These are phyloP conservation scores for Emydoidea blandingii DNA, from an alignment of 2,797 vertebrate genomes.

Conservation along the genomic window DNA sequence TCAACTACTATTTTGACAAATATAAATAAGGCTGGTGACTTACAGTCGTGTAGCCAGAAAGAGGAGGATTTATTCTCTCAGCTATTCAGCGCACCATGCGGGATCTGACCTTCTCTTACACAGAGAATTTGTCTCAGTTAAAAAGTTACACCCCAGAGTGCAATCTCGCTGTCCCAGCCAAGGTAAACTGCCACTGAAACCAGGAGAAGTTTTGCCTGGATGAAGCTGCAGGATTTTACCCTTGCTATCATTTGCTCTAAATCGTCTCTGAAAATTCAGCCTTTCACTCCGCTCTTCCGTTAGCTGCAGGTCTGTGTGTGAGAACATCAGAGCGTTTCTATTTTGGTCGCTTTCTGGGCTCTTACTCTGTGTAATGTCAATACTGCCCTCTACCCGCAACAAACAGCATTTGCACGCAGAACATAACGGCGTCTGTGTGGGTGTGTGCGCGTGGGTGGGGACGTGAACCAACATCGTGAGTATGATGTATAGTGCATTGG, in stretches of 20 bases:
- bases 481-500: too few species aligned
- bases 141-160: not conserved
- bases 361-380: not conserved
- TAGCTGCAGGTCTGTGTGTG: too few species aligned
- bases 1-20: not conserved
- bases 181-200: not conserved
- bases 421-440: too few species aligned
- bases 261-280: not conserved
- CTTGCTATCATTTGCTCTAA: not conserved
- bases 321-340: not conserved
- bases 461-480: too few species aligned
- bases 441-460: too few species aligned
- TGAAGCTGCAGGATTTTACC: not conserved
- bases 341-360: not conserved
- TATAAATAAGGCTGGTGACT: not conserved
- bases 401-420: not conserved
- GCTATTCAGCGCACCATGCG: not conserved
- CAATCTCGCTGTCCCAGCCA: not conserved
- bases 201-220: not conserved
- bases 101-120: not conserved
- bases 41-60: not conserved
- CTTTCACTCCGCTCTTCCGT: not conserved
- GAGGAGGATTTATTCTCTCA: not conserved
- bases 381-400: not conserved
- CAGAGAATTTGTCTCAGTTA: not conserved